Base-by-base conservation (phyloP, 2,888 invertebrate genomes). In the Podotricha telesiphe region DNA sequence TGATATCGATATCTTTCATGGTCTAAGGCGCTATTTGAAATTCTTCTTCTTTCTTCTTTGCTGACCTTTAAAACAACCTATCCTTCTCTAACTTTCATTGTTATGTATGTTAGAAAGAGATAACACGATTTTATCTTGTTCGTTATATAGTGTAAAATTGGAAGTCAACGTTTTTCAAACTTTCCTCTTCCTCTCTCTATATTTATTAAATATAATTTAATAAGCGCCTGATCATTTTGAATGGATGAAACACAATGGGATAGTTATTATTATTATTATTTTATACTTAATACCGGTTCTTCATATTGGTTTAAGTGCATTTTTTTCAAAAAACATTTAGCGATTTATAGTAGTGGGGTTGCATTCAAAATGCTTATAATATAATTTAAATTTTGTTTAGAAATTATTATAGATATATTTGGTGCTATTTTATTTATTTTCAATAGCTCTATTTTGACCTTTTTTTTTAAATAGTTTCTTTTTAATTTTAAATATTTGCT, bases 1-100 rank as follows among this genome's bases (percentile, higher is more conserved):
- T 73, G 73, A 67, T 67, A 73, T 73, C 71, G 71, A 71, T 65
- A 53, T 58, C 71, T 73, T 65, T 71, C 67, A 65, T 65, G 56
- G 61, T 69, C 66, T 67, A 56, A 59, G 72, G 67, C 72, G 67
- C 64, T 72, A 55, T 67, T 66, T 71, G 42, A 6, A 22, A 59
- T 45, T 22, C 2, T 17, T 45, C 45, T 22, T 59, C 66, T 67
- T 62, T 48, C 34, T 13, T 17, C 34, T 62, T 62, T 34, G 7
- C 19, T 51, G 34, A 20, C 20, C 11, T 65, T 66, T 42, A 51
- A 40, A 34, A 40, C 10, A 37, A 28, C 17, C 28, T 45, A 59
- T 67, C 34, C 19, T 61, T 50, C 40, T 66, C 65, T 66, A 66
- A 66, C 59, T 42, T n/a, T 42, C 20, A 59, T 59, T 66, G 66